A percentile compares a stretch with the other conserved stretches of the same genome.
Conservation (phyloP, 2,888 invertebrate species). For the Pomacea canaliculata region DNA sequence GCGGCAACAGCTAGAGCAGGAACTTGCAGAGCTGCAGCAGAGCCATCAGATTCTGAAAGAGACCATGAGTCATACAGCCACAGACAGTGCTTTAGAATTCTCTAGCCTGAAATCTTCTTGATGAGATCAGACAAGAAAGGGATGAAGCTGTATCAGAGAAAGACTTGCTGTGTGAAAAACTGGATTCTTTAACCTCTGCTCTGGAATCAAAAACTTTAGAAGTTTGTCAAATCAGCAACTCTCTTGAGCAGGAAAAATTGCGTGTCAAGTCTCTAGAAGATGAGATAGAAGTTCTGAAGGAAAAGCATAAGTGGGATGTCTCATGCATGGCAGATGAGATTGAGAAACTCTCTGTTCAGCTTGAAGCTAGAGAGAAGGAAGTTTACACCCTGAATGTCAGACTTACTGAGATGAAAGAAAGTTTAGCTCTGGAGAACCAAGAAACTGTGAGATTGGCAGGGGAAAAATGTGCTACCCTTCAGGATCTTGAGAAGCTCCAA, state of each 20-base stretch:
- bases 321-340: constrained; percentile 12
- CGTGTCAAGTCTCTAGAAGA: constrained; percentile 21
- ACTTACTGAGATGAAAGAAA: constrained; percentile 24
- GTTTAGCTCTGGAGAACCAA: constrained; percentile 21
- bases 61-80: constrained; percentile 6
- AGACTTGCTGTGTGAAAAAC: constrained; percentile 10
- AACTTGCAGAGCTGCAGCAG: constrained; percentile 9
- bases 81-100: constrained; percentile 17
- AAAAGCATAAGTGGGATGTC: constrained; percentile 13
- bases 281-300: constrained; percentile 17
- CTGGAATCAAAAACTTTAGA: constrained; percentile 13
- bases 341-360: constrained; percentile 22
- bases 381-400: constrained; percentile 21
- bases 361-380: constrained; percentile 22
- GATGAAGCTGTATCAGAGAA: constrained; percentile 32
- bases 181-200: constrained; percentile 1
- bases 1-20: constrained; percentile 3
- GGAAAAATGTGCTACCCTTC: constrained; percentile 5
- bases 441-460: constrained; percentile 23
- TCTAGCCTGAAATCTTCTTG: constrained; percentile 25
- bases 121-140: constrained; percentile 25
- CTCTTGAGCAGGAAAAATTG: constrained; percentile 9
- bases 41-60: constrained; percentile 15
- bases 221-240: not conserved
- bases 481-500: constrained; percentile 8